phyloP scores from a whole-genome alignment of 2,888 invertebrate genomes.

The Alloplasta piceator region DNA sequence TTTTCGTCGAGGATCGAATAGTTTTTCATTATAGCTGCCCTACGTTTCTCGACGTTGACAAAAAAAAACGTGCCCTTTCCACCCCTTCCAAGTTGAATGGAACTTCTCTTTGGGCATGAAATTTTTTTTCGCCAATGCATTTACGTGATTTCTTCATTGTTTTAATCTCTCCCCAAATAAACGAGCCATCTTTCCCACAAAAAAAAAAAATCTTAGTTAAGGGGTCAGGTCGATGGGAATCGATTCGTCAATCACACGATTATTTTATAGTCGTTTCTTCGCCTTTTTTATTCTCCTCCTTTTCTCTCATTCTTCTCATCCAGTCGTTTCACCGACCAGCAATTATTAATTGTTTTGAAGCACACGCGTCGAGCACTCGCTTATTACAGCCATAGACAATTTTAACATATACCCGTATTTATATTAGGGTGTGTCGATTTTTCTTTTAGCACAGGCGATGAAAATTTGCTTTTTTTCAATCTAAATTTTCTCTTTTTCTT shows the following conservation, averaged over 20 bases:
- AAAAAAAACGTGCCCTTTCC: background rate
- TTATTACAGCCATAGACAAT: no score
- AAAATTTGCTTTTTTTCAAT: no score
- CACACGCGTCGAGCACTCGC: slow-evolving; percentile 40
- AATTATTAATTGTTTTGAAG: slow-evolving; percentile 49
- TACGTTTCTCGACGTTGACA: background rate
- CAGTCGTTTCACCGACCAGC: slow-evolving; percentile 12
- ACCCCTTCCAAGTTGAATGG: no score
- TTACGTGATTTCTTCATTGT: slow-evolving; percentile 4
- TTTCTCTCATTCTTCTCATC: slow-evolving; percentile 18
- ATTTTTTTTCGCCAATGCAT: background rate
- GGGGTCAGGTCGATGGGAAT: background rate
- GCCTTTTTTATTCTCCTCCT: background rate
- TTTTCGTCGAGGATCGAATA: slow-evolving; percentile 42
- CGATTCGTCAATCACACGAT: slow-evolving; percentile 33
- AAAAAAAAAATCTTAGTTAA: slow-evolving; percentile 31
- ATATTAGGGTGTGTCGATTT: no score
- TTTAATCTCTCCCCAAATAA: background rate
- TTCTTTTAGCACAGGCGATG: no score
- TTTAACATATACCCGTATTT: no score
- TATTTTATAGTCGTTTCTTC: background rate
- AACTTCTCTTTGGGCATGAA: no score
- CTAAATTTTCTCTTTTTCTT: background rate
- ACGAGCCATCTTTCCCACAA: slow-evolving; percentile 14
- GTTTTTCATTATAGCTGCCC: slow-evolving; percentile 54